Percentiles rank a stretch among this genome's conserved stretches.
phyloP scores from a whole-genome alignment of 2,888 invertebrate species.

The Carpatolechia fugitivella region DNA sequence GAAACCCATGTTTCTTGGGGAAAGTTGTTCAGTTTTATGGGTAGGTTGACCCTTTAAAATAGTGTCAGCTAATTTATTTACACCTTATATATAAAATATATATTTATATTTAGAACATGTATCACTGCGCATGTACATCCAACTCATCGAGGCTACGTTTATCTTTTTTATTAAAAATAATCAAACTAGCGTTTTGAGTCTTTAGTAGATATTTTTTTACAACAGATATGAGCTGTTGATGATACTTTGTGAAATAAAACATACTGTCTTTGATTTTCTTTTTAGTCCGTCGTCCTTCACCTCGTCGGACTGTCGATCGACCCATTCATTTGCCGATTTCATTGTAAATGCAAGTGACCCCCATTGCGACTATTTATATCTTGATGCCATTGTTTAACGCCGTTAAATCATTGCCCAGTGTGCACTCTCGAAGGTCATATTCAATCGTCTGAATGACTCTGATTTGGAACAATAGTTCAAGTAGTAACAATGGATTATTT shows the following conservation, averaged over 20 bases:
- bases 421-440: conserved; percentile 8
- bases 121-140: too few relatives aligned
- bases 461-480: background rate
- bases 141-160: too few relatives aligned
- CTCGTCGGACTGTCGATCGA: conserved; percentile 35
- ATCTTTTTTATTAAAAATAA: too few relatives aligned
- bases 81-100: too few relatives aligned
- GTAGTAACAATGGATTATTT: background rate
- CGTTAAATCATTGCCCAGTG: conserved; percentile 17
- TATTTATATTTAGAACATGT: too few relatives aligned
- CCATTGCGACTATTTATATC: conserved; percentile 37
- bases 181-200: too few relatives aligned
- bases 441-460: background rate
- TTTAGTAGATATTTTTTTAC: too few relatives aligned
- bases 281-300: conserved; percentile 22
- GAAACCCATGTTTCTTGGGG: too few relatives aligned
- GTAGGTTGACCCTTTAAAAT: too few relatives aligned
- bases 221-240: too few relatives aligned
- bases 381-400: conserved; percentile 30
- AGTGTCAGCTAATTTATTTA: too few relatives aligned
- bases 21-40: too few relatives aligned
- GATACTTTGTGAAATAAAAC: background rate
- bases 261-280: background rate
- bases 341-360: conserved; percentile 40
- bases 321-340: conserved; percentile 37